Evolutionary conservation across 1,140 invertebrate genomes (phyloP).

Genomic region (Coelopa frigida): DNA sequence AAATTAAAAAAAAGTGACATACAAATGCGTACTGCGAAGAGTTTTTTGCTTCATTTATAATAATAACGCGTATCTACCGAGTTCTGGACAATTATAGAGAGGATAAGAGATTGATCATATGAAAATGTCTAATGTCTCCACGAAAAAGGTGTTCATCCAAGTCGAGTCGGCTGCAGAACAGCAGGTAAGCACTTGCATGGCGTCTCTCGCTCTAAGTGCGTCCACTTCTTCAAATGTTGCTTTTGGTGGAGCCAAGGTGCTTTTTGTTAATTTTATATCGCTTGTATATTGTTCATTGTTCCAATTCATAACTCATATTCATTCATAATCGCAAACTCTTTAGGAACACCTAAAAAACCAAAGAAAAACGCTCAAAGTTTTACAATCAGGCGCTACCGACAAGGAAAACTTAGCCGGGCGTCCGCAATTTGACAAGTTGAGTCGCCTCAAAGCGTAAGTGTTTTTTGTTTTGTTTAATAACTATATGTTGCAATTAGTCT

Average conservation of each 20-base stretch:
- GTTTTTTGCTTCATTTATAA: too few relatives aligned
- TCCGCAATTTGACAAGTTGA: conserved; percentile 33
- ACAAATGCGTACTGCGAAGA: too few relatives aligned
- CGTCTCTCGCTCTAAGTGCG: conserved; percentile 1
- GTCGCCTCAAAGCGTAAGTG: conserved; percentile 29
- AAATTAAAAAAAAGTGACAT: too few relatives aligned
- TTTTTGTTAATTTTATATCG: too few relatives aligned
- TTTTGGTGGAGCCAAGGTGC: too few relatives aligned
- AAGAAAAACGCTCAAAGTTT: conserved; percentile 51
- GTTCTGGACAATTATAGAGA: too few relatives aligned
- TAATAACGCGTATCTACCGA: too few relatives aligned
- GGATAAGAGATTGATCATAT: too few relatives aligned
- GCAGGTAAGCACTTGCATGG: conserved; percentile 31
- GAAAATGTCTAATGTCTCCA: conserved; percentile 16
- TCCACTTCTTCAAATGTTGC: background rate
- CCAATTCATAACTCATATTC: too few relatives aligned
- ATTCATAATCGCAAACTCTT: too few relatives aligned
- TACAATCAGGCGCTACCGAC: conserved; percentile 52
- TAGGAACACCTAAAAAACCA: conserved; percentile 47
- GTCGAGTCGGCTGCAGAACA: conserved; percentile 45
- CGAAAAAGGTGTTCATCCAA: conserved; percentile 45
- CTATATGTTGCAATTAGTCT: too few relatives aligned
- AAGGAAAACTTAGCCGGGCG: conserved; percentile 56
- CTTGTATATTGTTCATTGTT: too few relatives aligned
- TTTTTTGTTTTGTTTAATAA: background rate